Evolutionary conservation across 2,797 vertebrate genomes (phyloP).

Genomic region (Paratrypauchen microcephalus): DNA sequence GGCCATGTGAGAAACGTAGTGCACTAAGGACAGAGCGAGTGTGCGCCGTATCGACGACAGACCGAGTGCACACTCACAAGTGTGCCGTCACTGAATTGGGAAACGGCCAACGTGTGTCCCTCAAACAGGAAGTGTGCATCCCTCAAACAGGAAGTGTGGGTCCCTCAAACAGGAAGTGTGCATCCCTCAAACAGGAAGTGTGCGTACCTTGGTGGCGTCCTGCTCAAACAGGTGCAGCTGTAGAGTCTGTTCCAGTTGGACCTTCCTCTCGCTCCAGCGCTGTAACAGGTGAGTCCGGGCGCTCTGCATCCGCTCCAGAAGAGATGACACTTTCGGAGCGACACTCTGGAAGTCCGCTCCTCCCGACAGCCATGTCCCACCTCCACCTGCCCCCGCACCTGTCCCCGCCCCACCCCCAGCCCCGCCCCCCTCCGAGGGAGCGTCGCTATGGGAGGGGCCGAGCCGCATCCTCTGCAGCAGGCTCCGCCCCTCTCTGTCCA

Average conservation of each 20-base stretch:
- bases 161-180: background rate
- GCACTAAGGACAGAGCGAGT: no score
- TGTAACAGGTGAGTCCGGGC: slow-evolving; percentile 91
- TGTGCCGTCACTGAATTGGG: no score
- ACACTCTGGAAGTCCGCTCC: slow-evolving; percentile 96
- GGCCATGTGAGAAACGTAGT: no score
- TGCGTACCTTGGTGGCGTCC: slow-evolving; percentile 68
- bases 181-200: background rate
- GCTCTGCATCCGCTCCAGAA: slow-evolving; percentile 92
- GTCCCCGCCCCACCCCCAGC: slow-evolving; percentile 75
- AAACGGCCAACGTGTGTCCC: no score
- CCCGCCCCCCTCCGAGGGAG: slow-evolving; percentile 73
- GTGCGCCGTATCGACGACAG: no score
- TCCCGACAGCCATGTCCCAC: slow-evolving; percentile 91
- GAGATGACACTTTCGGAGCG: slow-evolving; percentile 91
- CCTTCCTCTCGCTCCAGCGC: slow-evolving; percentile 92
- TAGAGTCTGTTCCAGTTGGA: slow-evolving; percentile 95
- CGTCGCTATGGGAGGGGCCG: slow-evolving; percentile 59
- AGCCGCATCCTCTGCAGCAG: slow-evolving; percentile 93
- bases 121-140: background rate
- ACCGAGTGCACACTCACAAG: no score
- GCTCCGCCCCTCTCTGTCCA: slow-evolving; percentile 92
- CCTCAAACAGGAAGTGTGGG: no score
- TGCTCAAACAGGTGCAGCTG: slow-evolving; percentile 96
- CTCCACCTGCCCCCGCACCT: slow-evolving; percentile 51